These are phyloP conservation scores for Drosophila burlai DNA, from an alignment of 1,140 invertebrate genomes.

Conservation along the genomic window DNA sequence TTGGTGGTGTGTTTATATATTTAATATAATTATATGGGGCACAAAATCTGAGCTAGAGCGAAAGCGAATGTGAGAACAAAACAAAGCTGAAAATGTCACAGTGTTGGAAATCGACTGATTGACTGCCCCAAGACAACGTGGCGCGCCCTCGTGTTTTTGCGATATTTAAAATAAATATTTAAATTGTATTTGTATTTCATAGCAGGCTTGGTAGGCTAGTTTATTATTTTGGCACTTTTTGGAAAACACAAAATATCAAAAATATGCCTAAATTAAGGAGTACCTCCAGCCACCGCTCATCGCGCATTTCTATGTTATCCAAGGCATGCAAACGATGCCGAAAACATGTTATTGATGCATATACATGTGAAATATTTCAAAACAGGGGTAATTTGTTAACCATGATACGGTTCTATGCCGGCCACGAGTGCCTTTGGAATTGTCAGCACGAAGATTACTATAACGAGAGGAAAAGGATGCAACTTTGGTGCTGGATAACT, in stretches of 20 bases:
- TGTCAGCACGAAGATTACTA: slow-evolving; percentile 17
- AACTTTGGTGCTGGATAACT: slow-evolving; percentile 31
- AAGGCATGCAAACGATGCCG: too few species aligned
- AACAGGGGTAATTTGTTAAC: slow-evolving; percentile 27
- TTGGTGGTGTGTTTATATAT: not conserved
- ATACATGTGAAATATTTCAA: not conserved
- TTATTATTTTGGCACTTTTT: not conserved
- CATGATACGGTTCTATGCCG: slow-evolving; percentile 37
- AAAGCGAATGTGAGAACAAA: slow-evolving; percentile 58
- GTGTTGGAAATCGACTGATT: slow-evolving; percentile 9
- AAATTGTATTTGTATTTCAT: not conserved
- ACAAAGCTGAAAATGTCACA: slow-evolving; percentile 44
- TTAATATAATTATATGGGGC: not conserved
- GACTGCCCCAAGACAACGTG: slow-evolving; percentile 17
- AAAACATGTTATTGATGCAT: not conserved
- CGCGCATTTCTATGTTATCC: too few species aligned
- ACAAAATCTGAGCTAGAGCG: slow-evolving; percentile 5
- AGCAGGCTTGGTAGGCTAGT: not conserved
- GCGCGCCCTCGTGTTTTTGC: slow-evolving; percentile 27
- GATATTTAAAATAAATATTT: slow-evolving; percentile 29
- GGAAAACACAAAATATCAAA: not conserved
- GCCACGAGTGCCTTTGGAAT: slow-evolving; percentile 47
- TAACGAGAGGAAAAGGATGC: not conserved
- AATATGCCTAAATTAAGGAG: slow-evolving; percentile 16
- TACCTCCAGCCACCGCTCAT: not conserved